These are phyloP conservation scores for Linnaemya vulpina DNA, from an alignment of 2,888 invertebrate species.

Conservation along the genomic window DNA sequence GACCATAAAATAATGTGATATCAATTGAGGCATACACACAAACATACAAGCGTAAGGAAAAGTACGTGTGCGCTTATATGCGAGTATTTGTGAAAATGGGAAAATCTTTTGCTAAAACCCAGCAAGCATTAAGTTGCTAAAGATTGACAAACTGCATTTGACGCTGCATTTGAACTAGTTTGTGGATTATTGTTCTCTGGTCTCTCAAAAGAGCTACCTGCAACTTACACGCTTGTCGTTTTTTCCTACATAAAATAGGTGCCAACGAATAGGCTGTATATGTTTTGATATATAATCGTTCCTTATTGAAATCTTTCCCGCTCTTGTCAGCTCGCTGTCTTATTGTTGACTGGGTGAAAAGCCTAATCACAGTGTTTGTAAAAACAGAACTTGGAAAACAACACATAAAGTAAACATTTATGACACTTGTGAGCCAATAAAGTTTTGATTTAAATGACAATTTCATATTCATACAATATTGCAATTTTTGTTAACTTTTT, in stretches of 20 bases:
- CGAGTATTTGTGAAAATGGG: neutral
- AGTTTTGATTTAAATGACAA: slow-evolving; percentile 61
- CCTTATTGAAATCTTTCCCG: too few relatives aligned
- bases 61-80: neutral
- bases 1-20: slow-evolving; percentile 19
- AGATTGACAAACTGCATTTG: too few relatives aligned
- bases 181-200: too few relatives aligned
- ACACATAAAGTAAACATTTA: slow-evolving; percentile 56
- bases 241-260: too few relatives aligned
- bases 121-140: neutral
- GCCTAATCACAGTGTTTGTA: neutral
- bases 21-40: neutral
- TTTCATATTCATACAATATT: slow-evolving; percentile 54
- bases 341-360: slow-evolving; percentile 9
- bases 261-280: too few relatives aligned
- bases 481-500: slow-evolving; percentile 9
- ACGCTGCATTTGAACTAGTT: too few relatives aligned
- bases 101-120: neutral
- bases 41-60: neutral
- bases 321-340: neutral
- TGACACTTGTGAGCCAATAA: slow-evolving; percentile 63
- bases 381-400: slow-evolving; percentile 19
- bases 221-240: neutral
- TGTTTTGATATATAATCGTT: too few relatives aligned
- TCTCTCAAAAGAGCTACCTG: too few relatives aligned